Conservation (phyloP, 2,888 invertebrate genomes). For the Erebia palarica region DNA sequence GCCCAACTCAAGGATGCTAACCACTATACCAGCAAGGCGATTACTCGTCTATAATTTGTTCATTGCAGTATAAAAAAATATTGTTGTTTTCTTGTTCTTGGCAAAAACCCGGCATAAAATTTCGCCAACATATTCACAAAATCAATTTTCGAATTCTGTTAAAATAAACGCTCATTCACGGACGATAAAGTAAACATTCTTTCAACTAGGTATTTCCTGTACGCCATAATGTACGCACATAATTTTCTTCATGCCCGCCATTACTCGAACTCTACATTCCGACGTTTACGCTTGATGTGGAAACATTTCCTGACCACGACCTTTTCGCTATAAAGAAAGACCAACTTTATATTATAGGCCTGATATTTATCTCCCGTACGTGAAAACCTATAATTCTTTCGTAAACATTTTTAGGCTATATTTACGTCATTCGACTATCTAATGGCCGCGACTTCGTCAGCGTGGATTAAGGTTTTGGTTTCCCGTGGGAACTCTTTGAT, state of each 20-base stretch:
- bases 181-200: neutral
- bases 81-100: neutral
- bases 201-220: conserved; percentile 6
- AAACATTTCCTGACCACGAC: conserved; percentile 32
- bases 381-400: neutral
- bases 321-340: conserved; percentile 23
- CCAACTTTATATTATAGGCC: conserved; percentile 3
- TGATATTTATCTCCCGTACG: neutral
- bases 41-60: too few species aligned
- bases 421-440: too few species aligned
- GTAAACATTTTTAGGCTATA: neutral
- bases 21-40: too few species aligned
- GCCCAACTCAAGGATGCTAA: too few species aligned
- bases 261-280: conserved; percentile 29
- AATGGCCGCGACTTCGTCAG: too few species aligned
- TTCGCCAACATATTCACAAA: neutral
- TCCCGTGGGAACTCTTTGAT: too few species aligned
- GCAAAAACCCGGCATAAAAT: neutral
- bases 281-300: conserved; percentile 26
- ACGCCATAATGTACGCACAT: conserved; percentile 2
- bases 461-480: too few species aligned
- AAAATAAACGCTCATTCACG: neutral
- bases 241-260: conserved; percentile 20
- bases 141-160: neutral
- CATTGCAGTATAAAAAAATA: too few species aligned